phyloP scores from a whole-genome alignment of 92 coral and sea anemone species.

The Parazoanthus darwini region DNA sequence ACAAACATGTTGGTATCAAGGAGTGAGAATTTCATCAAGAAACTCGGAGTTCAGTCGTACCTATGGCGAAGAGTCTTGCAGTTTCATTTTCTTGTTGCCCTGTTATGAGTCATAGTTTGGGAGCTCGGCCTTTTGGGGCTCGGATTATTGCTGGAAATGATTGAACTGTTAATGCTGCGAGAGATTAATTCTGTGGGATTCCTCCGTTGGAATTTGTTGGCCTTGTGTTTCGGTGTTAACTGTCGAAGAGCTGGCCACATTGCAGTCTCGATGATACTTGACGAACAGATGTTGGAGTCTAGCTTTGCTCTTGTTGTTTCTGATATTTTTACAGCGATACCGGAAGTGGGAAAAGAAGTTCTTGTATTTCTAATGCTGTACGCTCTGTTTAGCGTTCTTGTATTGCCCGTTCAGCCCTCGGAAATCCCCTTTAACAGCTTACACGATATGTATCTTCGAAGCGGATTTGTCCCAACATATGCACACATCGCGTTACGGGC shows the following conservation, averaged over 20 bases:
- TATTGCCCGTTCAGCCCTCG: slow-evolving; percentile 9
- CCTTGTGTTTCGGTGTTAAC: neutral
- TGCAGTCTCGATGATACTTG: neutral
- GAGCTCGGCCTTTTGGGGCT: slow-evolving; percentile 1
- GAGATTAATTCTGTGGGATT: slow-evolving; percentile 16
- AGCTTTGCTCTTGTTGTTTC: neutral
- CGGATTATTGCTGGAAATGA: neutral
- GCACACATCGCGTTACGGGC: slow-evolving; percentile 20
- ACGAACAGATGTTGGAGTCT: neutral
- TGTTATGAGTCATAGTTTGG: neutral
- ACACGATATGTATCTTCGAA: neutral
- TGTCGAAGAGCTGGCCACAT: neutral
- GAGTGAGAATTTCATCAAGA: neutral
- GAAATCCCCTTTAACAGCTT: slow-evolving; percentile 6
- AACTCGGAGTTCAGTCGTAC: neutral
- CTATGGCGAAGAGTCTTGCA: neutral
- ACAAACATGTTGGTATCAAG: neutral
- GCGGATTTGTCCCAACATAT: slow-evolving; percentile 21
- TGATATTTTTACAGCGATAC: neutral
- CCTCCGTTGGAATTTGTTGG: slow-evolving; percentile 15
- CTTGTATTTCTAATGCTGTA: neutral
- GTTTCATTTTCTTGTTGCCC: neutral
- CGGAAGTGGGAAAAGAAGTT: slow-evolving; percentile 20
- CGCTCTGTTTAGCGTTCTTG: slow-evolving; percentile 7
- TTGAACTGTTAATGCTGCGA: neutral